Base-by-base conservation (phyloP, 2,113 vertebrate genomes). In the Odocoileus virginianus region DNA sequence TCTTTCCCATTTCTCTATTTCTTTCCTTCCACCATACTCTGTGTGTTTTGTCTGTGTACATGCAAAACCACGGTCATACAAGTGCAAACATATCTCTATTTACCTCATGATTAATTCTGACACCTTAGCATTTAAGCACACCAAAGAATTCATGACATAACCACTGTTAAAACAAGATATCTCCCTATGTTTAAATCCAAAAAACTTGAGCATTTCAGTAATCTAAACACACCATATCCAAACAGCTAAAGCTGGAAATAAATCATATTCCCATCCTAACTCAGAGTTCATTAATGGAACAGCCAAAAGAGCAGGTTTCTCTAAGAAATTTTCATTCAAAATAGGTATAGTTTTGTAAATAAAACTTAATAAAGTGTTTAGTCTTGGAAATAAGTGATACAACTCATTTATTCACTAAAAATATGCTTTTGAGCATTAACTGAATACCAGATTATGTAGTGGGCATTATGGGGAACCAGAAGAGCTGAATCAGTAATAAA, bases 271-370 rank as follows among this genome's bases (percentile, higher is more conserved):
- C 40, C 36, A 43, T 30, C n/a, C 61, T 96, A 90, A 95, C 45
- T 36, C 91, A 91, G 43, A 93, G 25, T 40, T 91, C 58, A 84
- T 81, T 89, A 17, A 79, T 13, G 28, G 21, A 79, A 55, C 13
- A 91, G 64, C 40, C 36, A 61, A 93, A 93, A 76, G 54, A 84
- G 21, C 12, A 64, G 23, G 13, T 92, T 91, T 82, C 36, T 36
- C 43, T 74, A 94, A 60, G 79, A 87, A 82, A 50, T 85, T 81
- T 93, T 95, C 89, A 92, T 81, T 95, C 79, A 81, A 97, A 84
- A 86, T 55, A 52, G 27, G 10, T 61, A 19, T 28, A 67, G 25
- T 36, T 97, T 95, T 86, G 50, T 52, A 96, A 93, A 67, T 54
- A 50, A 45, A 15, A 54, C 52, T 58, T 60, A 88, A 95, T 87